These are phyloP conservation scores for Leptoclinus maculatus DNA, from an alignment of 2,797 vertebrate species.

Conservation along the genomic window DNA sequence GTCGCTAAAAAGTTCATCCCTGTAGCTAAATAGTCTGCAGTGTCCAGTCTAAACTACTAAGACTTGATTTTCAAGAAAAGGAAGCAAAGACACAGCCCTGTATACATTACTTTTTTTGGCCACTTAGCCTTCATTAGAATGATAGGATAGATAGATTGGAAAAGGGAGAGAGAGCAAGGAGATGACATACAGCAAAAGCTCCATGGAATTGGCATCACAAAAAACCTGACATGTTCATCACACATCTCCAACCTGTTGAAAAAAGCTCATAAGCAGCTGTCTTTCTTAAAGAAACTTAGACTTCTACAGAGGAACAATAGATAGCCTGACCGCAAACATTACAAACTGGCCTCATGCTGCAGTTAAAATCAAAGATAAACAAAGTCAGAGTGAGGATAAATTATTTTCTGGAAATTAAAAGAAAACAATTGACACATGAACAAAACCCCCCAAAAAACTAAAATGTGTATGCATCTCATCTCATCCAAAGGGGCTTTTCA, in stretches of 20 bases:
- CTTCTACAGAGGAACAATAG: neutral
- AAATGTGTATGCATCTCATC: slow-evolving; percentile 10
- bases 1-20: neutral
- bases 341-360: slow-evolving; percentile 42
- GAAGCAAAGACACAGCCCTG: neutral
- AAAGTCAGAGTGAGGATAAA: slow-evolving; percentile 62
- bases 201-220: neutral
- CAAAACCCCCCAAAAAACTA: slow-evolving; percentile 30
- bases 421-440: slow-evolving; percentile 67
- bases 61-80: neutral
- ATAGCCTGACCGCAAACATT: neutral
- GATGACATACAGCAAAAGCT: no score
- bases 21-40: neutral
- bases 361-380: slow-evolving; percentile 71
- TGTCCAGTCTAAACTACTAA: neutral
- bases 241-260: neutral
- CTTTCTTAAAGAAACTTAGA: neutral
- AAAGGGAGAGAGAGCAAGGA: no score
- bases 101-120: no score
- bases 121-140: no score
- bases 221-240: neutral
- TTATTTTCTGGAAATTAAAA: slow-evolving; percentile 70
- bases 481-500: neutral
- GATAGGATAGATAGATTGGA: no score
- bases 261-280: neutral